Evolutionary conservation across 2,113 vertebrate species (phyloP), one percentile per base, ranked within the genome.

Genomic region (Ibidorhyncha struthersii): DNA sequence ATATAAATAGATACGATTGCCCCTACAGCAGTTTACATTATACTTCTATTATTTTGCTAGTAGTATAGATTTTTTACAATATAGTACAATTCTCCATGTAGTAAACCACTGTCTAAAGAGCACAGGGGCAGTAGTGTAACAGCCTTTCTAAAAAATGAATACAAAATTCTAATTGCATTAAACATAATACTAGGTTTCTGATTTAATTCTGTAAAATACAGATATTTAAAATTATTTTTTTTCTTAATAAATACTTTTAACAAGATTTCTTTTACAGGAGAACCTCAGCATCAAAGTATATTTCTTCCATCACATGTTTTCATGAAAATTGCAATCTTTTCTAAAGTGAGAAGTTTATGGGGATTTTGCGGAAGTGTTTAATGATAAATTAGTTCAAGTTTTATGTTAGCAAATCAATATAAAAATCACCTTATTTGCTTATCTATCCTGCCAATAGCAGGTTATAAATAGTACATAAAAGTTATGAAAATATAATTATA

Each of bases 351-450:
- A 8, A 9, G 3, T 1, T 5, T 49, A 65, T 7, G 3, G 3
- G 4, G 3, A 1, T n/a, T 85, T 65, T 70, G 7, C 8, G 6
- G 5, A 20, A 1, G 2, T 38, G 1, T 62, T 78, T 58, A 78
- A 53, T 30, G 6, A 50, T 20, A 83, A 40, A 32, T 45, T n/a
- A 56, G 3, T 45, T 69, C 32, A 55, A 61, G 15, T 1, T 18
- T 3, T 9, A 4, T 30, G 4, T 55, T 45, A 27, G 20, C 65
- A 70, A 20, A 70, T 63, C 11, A 49, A 9, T 55, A 71, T 9
- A 55, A 1, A 71, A 9, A 43, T 40, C 3, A 69, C 6, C 7
- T 62, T 69, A n/a, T 67, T 61, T 82, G 4, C 8, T 66, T 8
- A 41, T 47, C 6, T 85, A 4, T 71, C 27, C 13, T 62, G 27